Conservation (phyloP, 2,113 vertebrate genomes). For the Solenodon paradoxus region DNA sequence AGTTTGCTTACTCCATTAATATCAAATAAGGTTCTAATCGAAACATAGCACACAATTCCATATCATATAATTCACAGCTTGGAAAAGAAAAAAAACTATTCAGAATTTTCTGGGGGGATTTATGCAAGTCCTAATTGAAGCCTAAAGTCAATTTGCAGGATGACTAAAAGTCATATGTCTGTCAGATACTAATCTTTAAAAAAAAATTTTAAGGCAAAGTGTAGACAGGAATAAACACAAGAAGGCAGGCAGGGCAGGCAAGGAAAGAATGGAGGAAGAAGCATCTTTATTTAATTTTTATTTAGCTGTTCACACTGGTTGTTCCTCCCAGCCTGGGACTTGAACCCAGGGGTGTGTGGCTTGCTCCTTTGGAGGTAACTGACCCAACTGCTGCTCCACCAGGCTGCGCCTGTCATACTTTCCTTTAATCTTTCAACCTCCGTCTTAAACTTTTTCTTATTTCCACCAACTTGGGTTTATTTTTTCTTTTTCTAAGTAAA, state of each 20-base stretch:
- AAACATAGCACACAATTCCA: slow-evolving; percentile 72
- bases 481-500: background rate
- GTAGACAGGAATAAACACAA: too few relatives aligned
- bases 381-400: too few relatives aligned
- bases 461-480: background rate
- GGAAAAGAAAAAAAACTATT: slow-evolving; percentile 49
- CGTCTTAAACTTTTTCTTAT: background rate
- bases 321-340: too few relatives aligned
- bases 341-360: too few relatives aligned
- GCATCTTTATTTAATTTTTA: too few relatives aligned
- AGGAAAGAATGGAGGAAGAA: too few relatives aligned
- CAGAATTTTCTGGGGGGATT: slow-evolving; percentile 39
- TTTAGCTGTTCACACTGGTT: too few relatives aligned
- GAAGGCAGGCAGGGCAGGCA: too few relatives aligned
- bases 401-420: too few relatives aligned
- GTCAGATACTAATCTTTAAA: background rate
- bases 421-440: slow-evolving; percentile 10
- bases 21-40: slow-evolving; percentile 73
- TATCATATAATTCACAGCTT: slow-evolving; percentile 56
- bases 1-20: slow-evolving; percentile 78
- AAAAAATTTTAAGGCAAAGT: too few relatives aligned
- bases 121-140: slow-evolving; percentile 35
- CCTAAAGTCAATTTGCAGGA: slow-evolving; percentile 9
- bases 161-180: background rate
- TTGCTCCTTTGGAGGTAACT: too few relatives aligned